Conservation (phyloP, 2,888 invertebrate species). For the Tryphoninae sp. region DNA sequence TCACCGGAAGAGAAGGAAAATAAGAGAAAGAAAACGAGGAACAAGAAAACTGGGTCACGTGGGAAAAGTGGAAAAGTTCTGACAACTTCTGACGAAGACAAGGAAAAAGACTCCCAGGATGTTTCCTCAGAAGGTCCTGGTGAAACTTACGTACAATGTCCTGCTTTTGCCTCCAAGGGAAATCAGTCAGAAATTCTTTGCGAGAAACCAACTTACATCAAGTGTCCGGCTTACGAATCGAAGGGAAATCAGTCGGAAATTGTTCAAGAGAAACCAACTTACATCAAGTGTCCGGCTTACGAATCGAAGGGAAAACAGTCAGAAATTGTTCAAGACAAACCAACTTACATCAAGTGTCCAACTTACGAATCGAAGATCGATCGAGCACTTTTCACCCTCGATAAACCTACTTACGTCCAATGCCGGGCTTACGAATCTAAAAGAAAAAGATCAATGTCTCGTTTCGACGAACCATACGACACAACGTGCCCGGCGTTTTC, state of each 20-base stretch:
- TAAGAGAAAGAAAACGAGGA: constrained; percentile 27
- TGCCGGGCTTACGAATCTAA: constrained; percentile 22
- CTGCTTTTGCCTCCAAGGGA: constrained; percentile 37
- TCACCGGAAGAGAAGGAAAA: neutral
- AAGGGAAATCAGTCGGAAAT: constrained; percentile 27
- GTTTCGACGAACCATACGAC: constrained; percentile 34
- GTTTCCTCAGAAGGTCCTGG: constrained; percentile 1
- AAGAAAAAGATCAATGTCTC: constrained; percentile 30
- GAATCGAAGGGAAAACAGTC: constrained; percentile 34
- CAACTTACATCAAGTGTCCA: constrained; percentile 29
- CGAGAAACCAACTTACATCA: constrained; percentile 23
- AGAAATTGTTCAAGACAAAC: constrained; percentile 10
- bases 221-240: constrained; percentile 40
- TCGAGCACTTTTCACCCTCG: neutral
- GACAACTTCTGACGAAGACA: neutral
- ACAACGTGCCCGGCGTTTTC: constrained; percentile 41
- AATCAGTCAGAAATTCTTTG: constrained; percentile 39
- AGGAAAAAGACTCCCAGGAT: constrained; percentile 1
- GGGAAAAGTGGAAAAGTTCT: constrained; percentile 14
- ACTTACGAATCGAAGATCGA: constrained; percentile 20
- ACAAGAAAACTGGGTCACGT: constrained; percentile 31
- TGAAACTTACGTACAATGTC: constrained; percentile 22
- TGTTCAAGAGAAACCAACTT: constrained; percentile 5
- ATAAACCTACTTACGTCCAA: constrained; percentile 12
- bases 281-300: constrained; percentile 42